These are phyloP conservation scores for Liopterus haemorrhoidalis DNA, from an alignment of 2,888 invertebrate species.

Conservation along the genomic window DNA sequence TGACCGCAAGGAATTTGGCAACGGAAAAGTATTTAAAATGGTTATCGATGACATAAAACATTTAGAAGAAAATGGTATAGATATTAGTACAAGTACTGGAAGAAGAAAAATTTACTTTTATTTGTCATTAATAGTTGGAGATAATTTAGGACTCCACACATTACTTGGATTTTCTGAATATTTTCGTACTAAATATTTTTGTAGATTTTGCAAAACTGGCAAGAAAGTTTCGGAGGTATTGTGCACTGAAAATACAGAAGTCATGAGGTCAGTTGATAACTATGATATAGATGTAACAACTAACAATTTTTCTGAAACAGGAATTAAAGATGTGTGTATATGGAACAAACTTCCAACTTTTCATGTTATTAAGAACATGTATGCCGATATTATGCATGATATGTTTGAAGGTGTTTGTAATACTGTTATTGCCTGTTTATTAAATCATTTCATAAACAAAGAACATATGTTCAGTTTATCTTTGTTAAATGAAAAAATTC, in stretches of 20 bases:
- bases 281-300: slow-evolving; percentile 23
- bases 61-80: slow-evolving; percentile 25
- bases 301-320: slow-evolving; percentile 24
- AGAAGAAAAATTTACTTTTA: slow-evolving; percentile 26
- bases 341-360: slow-evolving; percentile 27
- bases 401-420: slow-evolving; percentile 30
- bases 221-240: slow-evolving; percentile 2
- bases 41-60: slow-evolving; percentile 25
- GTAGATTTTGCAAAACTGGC: slow-evolving; percentile 26
- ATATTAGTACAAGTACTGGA: slow-evolving; percentile 14
- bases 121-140: slow-evolving; percentile 27
- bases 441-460: slow-evolving; percentile 25
- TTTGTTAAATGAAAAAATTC: slow-evolving; percentile 21
- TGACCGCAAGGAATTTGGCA: slow-evolving; percentile 17
- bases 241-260: neutral
- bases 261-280: slow-evolving; percentile 19
- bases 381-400: slow-evolving; percentile 31
- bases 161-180: slow-evolving; percentile 28
- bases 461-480: too few relatives aligned
- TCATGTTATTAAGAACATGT: slow-evolving; percentile 30
- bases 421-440: slow-evolving; percentile 24
- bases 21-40: slow-evolving; percentile 19
- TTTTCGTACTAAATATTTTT: slow-evolving; percentile 27
- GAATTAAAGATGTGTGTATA: slow-evolving; percentile 26
- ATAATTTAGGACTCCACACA: slow-evolving; percentile 30